A percentile compares a stretch with the other conserved stretches of the same genome.
phyloP scores from a whole-genome alignment of 2,888 invertebrate genomes.

The Lordiphosa andalusiaca region DNA sequence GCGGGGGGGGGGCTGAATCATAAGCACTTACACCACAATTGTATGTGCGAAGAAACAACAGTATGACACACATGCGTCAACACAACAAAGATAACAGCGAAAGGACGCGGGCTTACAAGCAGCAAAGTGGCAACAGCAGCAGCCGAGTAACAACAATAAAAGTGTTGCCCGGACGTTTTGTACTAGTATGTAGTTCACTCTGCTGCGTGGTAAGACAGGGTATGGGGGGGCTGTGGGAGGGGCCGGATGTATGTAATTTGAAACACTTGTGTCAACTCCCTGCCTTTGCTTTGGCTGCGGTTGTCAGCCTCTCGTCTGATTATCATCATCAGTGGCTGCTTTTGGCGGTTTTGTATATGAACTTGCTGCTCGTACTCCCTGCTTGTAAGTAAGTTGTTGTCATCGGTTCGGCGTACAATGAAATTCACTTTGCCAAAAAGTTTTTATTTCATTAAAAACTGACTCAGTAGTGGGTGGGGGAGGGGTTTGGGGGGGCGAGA shows the following conservation, averaged over 20 bases:
- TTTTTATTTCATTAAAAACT: slow-evolving; percentile 75
- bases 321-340: slow-evolving; percentile 76
- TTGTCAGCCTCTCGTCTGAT: slow-evolving; percentile 69
- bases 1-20: slow-evolving; percentile 24
- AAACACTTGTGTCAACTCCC: slow-evolving; percentile 77
- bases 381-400: slow-evolving; percentile 38
- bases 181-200: slow-evolving; percentile 24
- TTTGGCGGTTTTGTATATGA: slow-evolving; percentile 66
- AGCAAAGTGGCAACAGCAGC: slow-evolving; percentile 43
- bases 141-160: slow-evolving; percentile 26
- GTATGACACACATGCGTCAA: slow-evolving; percentile 31
- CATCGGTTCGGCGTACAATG: slow-evolving; percentile 62
- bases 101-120: slow-evolving; percentile 36
- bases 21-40: slow-evolving; percentile 39
- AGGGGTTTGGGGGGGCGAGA: no score
- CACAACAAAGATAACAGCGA: slow-evolving; percentile 12
- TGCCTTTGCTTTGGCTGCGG: slow-evolving; percentile 52
- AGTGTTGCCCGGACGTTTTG: slow-evolving; percentile 55
- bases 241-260: slow-evolving; percentile 74
- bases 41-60: slow-evolving; percentile 37
- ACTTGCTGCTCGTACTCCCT: slow-evolving; percentile 9
- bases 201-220: slow-evolving; percentile 28
- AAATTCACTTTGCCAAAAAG: slow-evolving; percentile 76
- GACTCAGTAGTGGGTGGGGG: slow-evolving; percentile 21
- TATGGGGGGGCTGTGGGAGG: slow-evolving; percentile 38